Evolutionary conservation across 2,888 invertebrate genomes (phyloP), one percentile per base, ranked within the genome.

Genomic region (Drosophila paramelanica): DNA sequence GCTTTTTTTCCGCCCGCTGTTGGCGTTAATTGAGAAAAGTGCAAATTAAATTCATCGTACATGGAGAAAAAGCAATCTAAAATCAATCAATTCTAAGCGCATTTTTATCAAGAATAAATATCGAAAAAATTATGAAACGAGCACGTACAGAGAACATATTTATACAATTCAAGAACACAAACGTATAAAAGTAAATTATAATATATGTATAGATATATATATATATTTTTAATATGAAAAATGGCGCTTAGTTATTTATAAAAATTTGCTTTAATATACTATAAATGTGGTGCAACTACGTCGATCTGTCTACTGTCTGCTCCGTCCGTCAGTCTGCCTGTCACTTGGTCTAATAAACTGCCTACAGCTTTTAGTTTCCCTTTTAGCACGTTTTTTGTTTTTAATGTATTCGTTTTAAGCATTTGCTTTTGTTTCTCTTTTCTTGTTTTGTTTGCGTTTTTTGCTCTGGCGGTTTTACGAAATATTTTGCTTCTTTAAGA

Each of bases 131-230:
- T 57, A 39, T 60, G 59, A 46, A 66, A 81, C 81, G 67, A 62
- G 60, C 71, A 85, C 82, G 49, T 68, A 80, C 81, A 69, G 47
- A 61, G 67, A 83, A 75, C 58, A 74, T 38, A 72, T 60, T 77
- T 61, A 64, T 62, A 65, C 51, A 66, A 7, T 46, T 53, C 17
- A 68, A 52, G 64, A 73, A 73, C 53, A 78, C 53, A 77, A 66
- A 72, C 56, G 59, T 59, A 53, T 50, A 74, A 53, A 59, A 70
- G 14, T 55, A 39, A 31, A 23, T 43, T 43, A 31, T 11, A n/a
- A n/a, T 46, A 27, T 13, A 31, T 57, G 31, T 46, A 68, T 42
- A 60, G 43, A 43, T 55, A 70, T 50, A 17, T 17, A 17, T 17
- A 17, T 17, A 70, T 43, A 60, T 31, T 13, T 41, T 41, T 38